A percentile compares a stretch with the other conserved stretches of the same genome.
Conservation (phyloP, 2,797 vertebrate species). For the Streptopelia turtur region DNA sequence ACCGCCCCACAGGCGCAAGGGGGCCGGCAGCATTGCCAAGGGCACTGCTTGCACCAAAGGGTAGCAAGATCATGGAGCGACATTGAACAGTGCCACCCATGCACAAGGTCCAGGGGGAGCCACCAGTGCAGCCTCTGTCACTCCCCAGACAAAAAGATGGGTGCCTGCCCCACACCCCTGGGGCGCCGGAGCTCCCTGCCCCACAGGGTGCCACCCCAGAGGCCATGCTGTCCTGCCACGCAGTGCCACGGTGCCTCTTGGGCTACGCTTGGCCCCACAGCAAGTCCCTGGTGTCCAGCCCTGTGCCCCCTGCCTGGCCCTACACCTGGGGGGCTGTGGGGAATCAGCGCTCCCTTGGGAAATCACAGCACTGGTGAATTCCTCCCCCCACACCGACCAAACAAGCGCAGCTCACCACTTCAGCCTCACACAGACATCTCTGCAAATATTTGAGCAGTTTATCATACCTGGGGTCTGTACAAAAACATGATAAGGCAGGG, state of each 20-base stretch:
- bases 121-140: not conserved
- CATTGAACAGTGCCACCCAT: not conserved
- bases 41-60: not conserved
- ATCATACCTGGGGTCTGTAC: conserved; percentile 1
- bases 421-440: not conserved
- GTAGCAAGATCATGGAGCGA: not conserved
- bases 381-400: not conserved
- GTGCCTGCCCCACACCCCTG: not conserved
- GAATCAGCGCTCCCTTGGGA: not conserved
- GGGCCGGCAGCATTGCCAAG: not conserved
- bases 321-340: fast-evolving
- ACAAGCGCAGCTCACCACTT: not conserved
- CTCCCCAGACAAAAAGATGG: not conserved
- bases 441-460: conserved; percentile 62
- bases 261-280: not conserved
- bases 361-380: not conserved
- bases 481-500: conserved; percentile 57
- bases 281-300: fast-evolving
- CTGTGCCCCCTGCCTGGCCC: fast-evolving
- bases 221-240: fast-evolving
- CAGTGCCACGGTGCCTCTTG: fast-evolving
- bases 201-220: not conserved
- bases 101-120: not conserved
- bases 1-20: not conserved
- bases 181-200: not conserved